phyloP scores from a whole-genome alignment of 2,888 invertebrate species.

The Hirtodrosophila trivittata region DNA sequence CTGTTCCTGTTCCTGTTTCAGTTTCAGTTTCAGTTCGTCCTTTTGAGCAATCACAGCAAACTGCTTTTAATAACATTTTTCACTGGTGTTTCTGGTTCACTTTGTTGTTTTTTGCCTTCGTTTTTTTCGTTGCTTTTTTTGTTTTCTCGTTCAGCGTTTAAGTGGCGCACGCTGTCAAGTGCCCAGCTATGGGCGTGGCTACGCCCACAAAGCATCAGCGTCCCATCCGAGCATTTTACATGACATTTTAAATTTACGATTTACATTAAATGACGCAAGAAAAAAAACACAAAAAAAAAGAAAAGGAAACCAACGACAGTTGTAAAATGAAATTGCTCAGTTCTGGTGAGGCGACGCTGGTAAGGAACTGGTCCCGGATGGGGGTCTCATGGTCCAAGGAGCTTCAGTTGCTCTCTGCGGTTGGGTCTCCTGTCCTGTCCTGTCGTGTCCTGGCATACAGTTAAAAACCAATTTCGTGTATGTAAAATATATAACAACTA shows the following conservation, averaged over 20 bases:
- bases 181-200: conserved; percentile 36
- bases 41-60: conserved; percentile 62
- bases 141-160: conserved; percentile 41
- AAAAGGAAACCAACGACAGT: conserved; percentile 62
- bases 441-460: conserved; percentile 46
- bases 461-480: conserved; percentile 79
- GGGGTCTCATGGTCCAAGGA: conserved; percentile 18
- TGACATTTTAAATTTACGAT: conserved; percentile 79
- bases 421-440: conserved; percentile 39
- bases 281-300: conserved; percentile 46
- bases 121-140: conserved; percentile 33
- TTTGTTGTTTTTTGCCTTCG: conserved; percentile 20
- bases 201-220: conserved; percentile 57
- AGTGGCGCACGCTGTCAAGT: conserved; percentile 58
- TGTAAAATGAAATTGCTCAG: conserved; percentile 74
- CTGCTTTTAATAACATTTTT: conserved; percentile 74
- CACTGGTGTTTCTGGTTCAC: conserved; percentile 37
- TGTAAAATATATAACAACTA: conserved; percentile 75
- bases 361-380: conserved; percentile 4
- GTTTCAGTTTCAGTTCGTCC: conserved; percentile 23
- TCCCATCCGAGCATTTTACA: conserved; percentile 62
- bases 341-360: conserved; percentile 43
- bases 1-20: conserved; percentile 30
- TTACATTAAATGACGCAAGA: conserved; percentile 76
- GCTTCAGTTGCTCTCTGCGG: conserved; percentile 23